Base-by-base conservation (phyloP, 2,113 vertebrate genomes). In the Passer montanus region DNA sequence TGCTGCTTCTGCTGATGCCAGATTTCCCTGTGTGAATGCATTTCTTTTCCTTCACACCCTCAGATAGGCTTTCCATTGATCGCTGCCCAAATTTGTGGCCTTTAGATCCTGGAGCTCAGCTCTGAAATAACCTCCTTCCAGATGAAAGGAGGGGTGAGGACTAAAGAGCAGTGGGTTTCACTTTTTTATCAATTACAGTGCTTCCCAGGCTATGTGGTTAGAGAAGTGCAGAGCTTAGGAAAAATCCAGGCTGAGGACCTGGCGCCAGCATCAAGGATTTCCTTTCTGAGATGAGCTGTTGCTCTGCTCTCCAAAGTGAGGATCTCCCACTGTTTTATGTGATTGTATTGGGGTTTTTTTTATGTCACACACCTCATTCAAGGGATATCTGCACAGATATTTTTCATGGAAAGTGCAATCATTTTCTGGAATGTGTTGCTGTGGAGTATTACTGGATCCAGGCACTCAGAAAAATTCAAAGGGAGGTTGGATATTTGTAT, bases 261-360 rank as follows among this genome's bases (percentile, higher is more conserved):
- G 91, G 93, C 87, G 69, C 66, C 52, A 64, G 44, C 73, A 78
- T 68, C 73, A 33, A 87, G 60, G 74, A 55, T 93, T 97, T 95
- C 84, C 90, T 84, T 89, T 94, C 81, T 35, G 50, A 86, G 86
- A 82, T 94, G 93, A 95, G n/a, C 53, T 39, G 70, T 73, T 73
- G 39, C 53, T 73, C 43, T 7, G 4, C 46, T 94, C 52, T 92
- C 87, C 73, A 72, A 84, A 94, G 41, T 46, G 59, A 93, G 84
- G 84, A 75, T 93, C 81, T 93, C 93, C 92, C 81, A 50, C 92
- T 87, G 93, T 59, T 95, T 96, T 93, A 91, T 94, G 93, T 67
- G 90, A 87, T 50, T 84, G 39, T 70, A 28, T 30, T 63, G 50
- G 16, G 1, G 1, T 76, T 81, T 81, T 19, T 80, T 90, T 90